These are phyloP conservation scores for Drosophila simulans DNA, from an alignment of 1,140 invertebrate genomes.

Conservation along the genomic window DNA sequence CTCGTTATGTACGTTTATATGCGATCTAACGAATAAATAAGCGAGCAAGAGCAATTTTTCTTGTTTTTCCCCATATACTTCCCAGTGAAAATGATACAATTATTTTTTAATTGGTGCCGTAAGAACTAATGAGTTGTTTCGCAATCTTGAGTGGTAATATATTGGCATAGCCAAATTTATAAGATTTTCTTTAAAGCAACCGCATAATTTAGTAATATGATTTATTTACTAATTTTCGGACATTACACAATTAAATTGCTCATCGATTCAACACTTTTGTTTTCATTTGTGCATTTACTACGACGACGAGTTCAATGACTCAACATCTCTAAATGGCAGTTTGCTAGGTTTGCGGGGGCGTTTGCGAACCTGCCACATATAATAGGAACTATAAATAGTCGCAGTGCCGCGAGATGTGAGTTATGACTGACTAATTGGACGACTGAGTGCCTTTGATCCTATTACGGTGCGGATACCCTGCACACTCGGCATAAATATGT, in stretches of 20 bases:
- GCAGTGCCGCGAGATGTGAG: conserved; percentile 16
- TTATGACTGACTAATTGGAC: conserved; percentile 46
- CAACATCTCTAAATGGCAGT: conserved; percentile 19
- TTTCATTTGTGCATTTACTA: conserved; percentile 19
- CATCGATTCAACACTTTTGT: conserved; percentile 35
- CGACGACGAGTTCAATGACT: conserved; percentile 43
- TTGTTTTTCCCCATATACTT: conserved; percentile 2
- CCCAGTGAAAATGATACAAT: conserved; percentile 16
- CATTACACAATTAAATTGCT: background rate
- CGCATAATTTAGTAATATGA: background rate
- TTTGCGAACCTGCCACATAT: conserved; percentile 4
- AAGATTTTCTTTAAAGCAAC: background rate
- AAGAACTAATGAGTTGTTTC: background rate
- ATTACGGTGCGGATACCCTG: conserved; percentile 33
- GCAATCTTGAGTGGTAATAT: too few relatives aligned
- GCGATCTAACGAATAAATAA: conserved; percentile 27
- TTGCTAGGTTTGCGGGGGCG: conserved; percentile 11
- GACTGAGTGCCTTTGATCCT: conserved; percentile 51
- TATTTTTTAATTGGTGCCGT: conserved; percentile 17
- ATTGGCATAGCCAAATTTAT: too few relatives aligned
- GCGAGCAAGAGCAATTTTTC: conserved; percentile 24
- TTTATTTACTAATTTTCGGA: background rate
- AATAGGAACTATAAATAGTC: conserved; percentile 28
- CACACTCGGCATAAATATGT: conserved; percentile 8
- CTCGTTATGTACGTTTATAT: conserved; percentile 27